phyloP scores from a whole-genome alignment of 2,888 invertebrate species.

The Noctuana brunneofusca region DNA sequence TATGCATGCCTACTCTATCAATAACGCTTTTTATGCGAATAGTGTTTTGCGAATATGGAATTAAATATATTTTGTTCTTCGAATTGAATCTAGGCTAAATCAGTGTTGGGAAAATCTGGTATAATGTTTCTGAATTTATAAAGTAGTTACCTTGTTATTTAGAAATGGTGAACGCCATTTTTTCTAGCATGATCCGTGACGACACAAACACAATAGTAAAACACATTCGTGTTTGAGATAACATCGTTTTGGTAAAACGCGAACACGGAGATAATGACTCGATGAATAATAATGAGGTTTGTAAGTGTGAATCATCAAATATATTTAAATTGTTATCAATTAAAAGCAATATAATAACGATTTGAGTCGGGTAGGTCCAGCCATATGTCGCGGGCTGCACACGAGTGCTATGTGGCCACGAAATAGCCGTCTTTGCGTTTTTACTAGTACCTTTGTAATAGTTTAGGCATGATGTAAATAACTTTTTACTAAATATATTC shows the following conservation, averaged over 20 bases:
- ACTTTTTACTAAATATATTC: too few species aligned
- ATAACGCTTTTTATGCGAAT: too few species aligned
- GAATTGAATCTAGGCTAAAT: too few species aligned
- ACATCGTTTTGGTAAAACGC: conserved; percentile 69
- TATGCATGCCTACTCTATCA: too few species aligned
- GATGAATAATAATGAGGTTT: conserved; percentile 81
- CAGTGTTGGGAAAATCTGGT: too few species aligned
- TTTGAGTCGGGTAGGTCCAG: conserved; percentile 71
- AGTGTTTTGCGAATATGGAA: too few species aligned
- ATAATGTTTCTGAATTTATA: background rate
- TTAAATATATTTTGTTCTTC: too few species aligned
- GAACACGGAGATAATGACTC: conserved; percentile 79
- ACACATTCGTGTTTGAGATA: conserved; percentile 76
- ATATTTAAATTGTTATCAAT: conserved; percentile 84
- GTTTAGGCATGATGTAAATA: too few species aligned
- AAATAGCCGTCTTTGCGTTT: conserved; percentile 37
- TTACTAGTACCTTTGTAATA: too few species aligned
- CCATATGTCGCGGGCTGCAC: conserved; percentile 73
- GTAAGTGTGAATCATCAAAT: conserved; percentile 83
- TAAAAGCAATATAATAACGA: conserved; percentile 83
- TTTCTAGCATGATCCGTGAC: conserved; percentile 52
- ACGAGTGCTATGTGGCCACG: conserved; percentile 60
- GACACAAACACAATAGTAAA: conserved; percentile 73
- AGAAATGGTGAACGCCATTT: background rate
- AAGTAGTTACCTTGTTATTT: background rate